phyloP scores from a whole-genome alignment of 2,797 vertebrate genomes.

The Coreius guichenoti region DNA sequence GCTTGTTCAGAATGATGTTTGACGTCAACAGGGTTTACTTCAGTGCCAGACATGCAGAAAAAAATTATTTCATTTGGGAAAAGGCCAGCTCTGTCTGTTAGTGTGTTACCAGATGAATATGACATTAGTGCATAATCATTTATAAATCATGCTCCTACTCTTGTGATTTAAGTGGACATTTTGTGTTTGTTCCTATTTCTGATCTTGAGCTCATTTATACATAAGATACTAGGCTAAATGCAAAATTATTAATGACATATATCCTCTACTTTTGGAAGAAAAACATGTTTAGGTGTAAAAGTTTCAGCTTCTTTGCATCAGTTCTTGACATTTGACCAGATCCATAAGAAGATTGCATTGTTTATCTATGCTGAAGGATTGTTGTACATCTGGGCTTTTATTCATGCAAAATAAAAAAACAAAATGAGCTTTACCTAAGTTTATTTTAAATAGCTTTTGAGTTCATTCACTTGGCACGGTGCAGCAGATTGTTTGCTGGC shows the following conservation, averaged over 20 bases:
- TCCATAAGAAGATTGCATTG: background rate
- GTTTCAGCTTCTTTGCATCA: background rate
- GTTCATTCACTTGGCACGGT: background rate
- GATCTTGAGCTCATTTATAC: background rate
- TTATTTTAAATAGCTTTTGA: background rate
- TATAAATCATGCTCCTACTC: background rate
- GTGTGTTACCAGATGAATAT: background rate
- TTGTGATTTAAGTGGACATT: background rate
- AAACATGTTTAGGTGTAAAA: background rate
- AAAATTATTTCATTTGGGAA: background rate
- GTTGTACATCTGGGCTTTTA: background rate
- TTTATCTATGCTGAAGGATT: background rate
- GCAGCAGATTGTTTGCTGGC: conserved; percentile 14
- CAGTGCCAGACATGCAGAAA: background rate
- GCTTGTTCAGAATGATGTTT: conserved; percentile 27
- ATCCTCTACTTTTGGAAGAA: background rate
- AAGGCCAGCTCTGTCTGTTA: background rate
- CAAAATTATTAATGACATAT: background rate
- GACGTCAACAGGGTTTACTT: conserved; percentile 3
- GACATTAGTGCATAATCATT: background rate
- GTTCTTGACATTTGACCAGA: background rate
- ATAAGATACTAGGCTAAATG: background rate
- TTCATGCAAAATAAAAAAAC: background rate
- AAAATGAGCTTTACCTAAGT: background rate
- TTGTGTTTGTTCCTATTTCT: background rate